These are phyloP conservation scores for Gallinago undulata DNA, from an alignment of 2,113 vertebrate genomes.

Conservation along the genomic window DNA sequence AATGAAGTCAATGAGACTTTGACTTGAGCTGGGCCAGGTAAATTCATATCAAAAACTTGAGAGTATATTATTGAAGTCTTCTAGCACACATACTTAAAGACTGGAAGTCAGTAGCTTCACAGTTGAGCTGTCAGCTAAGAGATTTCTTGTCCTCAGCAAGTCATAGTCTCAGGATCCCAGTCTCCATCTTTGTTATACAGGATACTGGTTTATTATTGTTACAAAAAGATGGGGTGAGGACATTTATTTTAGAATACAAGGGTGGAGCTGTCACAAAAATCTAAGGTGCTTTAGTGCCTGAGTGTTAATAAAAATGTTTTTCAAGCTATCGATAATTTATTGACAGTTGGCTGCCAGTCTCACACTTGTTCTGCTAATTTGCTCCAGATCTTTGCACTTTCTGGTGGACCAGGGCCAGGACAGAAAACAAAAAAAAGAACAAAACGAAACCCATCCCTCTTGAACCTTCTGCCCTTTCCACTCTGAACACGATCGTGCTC, in stretches of 20 bases:
- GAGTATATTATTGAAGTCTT: neutral
- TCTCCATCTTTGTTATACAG: neutral
- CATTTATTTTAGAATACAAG: neutral
- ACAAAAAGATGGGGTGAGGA: neutral
- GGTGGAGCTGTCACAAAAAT: neutral
- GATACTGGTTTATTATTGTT: neutral
- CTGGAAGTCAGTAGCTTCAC: neutral
- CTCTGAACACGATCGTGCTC: neutral
- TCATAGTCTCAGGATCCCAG: neutral
- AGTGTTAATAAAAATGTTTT: neutral
- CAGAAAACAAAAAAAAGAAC: conserved; percentile 2
- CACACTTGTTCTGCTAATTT: conserved; percentile 4
- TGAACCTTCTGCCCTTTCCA: neutral
- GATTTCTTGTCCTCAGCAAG: neutral
- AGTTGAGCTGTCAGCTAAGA: neutral
- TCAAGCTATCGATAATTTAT: neutral
- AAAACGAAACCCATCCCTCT: neutral
- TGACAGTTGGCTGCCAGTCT: neutral
- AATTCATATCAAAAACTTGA: neutral
- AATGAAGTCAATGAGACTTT: neutral
- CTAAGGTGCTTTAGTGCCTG: neutral
- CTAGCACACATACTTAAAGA: neutral
- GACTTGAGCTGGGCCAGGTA: neutral
- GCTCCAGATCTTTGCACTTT: neutral
- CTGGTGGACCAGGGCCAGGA: conserved; percentile 9